These are phyloP conservation scores for Alca torda DNA, from an alignment of 2,797 vertebrate genomes.

Conservation along the genomic window DNA sequence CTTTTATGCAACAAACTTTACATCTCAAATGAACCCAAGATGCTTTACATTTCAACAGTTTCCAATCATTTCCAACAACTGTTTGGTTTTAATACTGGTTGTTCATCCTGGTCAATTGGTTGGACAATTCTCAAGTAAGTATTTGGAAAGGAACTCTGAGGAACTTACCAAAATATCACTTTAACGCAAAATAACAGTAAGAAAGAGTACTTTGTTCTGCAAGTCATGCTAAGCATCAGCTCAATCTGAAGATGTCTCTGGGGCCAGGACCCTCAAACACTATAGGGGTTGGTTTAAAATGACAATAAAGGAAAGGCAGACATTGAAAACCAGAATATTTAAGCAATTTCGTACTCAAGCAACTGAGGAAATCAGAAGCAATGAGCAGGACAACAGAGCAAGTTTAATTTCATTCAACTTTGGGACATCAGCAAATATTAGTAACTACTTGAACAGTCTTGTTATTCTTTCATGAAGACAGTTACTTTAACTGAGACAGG, in stretches of 20 bases:
- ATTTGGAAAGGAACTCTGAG: neutral
- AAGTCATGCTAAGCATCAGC: neutral
- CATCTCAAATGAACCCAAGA: neutral
- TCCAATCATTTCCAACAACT: neutral
- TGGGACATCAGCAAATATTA: neutral
- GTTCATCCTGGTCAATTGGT: too few species aligned
- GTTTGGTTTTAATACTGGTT: neutral
- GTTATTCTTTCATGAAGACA: neutral
- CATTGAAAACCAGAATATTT: neutral
- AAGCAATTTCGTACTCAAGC: neutral
- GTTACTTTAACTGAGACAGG: neutral
- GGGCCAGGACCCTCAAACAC: neutral
- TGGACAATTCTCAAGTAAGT: neutral
- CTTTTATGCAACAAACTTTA: neutral
- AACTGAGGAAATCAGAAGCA: neutral
- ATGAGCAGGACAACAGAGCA: neutral
- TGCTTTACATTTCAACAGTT: neutral
- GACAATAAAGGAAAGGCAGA: neutral
- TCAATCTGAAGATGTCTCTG: neutral
- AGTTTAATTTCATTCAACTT: neutral
- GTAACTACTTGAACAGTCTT: neutral
- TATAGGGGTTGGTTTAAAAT: neutral
- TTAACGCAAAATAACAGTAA: neutral
- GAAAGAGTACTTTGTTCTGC: neutral
- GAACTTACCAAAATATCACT: neutral